Evolutionary conservation across 1,140 invertebrate genomes (phyloP).

Genomic region (Drosophila murphyi): DNA sequence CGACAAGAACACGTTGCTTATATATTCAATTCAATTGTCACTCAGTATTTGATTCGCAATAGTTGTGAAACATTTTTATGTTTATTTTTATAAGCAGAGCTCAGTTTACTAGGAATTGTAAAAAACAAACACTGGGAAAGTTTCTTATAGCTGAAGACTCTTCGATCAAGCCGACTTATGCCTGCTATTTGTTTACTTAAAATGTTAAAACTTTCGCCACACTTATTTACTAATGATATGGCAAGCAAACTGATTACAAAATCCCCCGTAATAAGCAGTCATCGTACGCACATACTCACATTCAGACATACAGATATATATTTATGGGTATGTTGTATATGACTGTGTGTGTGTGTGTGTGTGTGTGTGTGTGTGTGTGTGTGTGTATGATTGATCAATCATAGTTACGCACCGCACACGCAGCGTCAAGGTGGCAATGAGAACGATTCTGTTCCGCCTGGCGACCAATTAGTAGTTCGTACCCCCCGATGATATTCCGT

Average conservation of each 20-base stretch:
- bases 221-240: slow-evolving; percentile 35
- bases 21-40: too few relatives aligned
- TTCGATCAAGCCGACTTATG: slow-evolving; percentile 25
- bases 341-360: not conserved
- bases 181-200: slow-evolving; percentile 27
- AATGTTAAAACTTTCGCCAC: slow-evolving; percentile 38
- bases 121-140: not conserved
- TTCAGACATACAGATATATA: not conserved
- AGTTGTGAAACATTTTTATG: too few relatives aligned
- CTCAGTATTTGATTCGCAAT: too few relatives aligned
- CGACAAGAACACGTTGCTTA: too few relatives aligned
- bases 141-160: slow-evolving; percentile 12
- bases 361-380: not conserved
- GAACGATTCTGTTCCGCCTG: slow-evolving; percentile 52
- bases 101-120: not conserved
- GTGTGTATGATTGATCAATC: slow-evolving; percentile 46
- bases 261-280: not conserved
- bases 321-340: not conserved
- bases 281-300: not conserved
- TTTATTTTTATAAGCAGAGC: not conserved
- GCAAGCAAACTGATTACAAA: slow-evolving; percentile 46
- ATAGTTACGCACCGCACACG: slow-evolving; percentile 1
- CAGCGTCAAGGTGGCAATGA: not conserved
- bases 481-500: slow-evolving; percentile 22
- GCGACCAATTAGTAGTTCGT: slow-evolving; percentile 47